Conservation (phyloP, 2,797 vertebrate genomes). For the Pseudochaenichthys georgianus region DNA sequence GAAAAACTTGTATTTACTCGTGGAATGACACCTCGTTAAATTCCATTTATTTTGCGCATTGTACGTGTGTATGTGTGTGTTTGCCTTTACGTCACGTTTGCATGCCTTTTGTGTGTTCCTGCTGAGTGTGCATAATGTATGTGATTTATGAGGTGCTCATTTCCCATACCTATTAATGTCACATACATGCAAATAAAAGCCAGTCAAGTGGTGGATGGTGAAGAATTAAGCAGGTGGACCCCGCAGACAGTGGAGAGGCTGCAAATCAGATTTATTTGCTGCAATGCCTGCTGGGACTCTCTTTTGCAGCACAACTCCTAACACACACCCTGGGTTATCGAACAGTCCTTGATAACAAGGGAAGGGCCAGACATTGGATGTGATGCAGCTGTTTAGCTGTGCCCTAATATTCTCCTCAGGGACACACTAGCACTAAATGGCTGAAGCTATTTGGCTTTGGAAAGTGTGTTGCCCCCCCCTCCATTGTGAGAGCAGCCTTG, state of each 20-base stretch:
- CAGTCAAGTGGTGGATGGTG: constrained; percentile 68
- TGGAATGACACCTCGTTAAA: constrained; percentile 37
- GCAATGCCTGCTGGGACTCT: constrained; percentile 76
- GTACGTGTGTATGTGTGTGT: neutral
- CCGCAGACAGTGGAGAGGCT: constrained; percentile 56
- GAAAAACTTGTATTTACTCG: constrained; percentile 43
- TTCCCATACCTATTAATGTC: constrained; percentile 74
- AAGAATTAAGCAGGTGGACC: constrained; percentile 70
- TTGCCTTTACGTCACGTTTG: constrained; percentile 28
- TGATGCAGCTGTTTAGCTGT: constrained; percentile 76
- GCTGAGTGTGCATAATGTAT: constrained; percentile 63
- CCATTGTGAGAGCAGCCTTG: constrained; percentile 52
- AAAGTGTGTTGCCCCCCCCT: constrained; percentile 39
- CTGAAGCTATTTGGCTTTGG: constrained; percentile 64
- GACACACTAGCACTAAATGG: constrained; percentile 70
- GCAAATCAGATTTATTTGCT: constrained; percentile 72
- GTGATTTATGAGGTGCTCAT: constrained; percentile 75
- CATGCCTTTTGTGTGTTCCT: constrained; percentile 44
- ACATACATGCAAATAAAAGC: constrained; percentile 82
- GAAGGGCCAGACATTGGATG: constrained; percentile 66
- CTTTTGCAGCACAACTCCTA: constrained; percentile 60
- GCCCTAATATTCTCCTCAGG: constrained; percentile 73
- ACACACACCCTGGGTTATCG: constrained; percentile 59
- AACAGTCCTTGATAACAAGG: constrained; percentile 76
- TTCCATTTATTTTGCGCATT: neutral